phyloP scores from a whole-genome alignment of 2,888 invertebrate species.

The Tinea trinotella region DNA sequence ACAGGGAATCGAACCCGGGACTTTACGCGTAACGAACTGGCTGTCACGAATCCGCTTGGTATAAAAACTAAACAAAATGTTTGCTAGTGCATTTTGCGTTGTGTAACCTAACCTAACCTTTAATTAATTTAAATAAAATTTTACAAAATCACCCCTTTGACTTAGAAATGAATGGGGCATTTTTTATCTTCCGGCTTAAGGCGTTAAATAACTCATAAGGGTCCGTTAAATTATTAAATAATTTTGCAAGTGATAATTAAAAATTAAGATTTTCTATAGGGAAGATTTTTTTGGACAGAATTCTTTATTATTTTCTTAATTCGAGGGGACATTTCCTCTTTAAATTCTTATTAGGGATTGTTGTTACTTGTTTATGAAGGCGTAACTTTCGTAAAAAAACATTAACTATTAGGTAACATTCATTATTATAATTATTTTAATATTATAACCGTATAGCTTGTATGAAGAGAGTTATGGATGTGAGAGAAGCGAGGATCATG shows the following conservation, averaged over 20 bases:
- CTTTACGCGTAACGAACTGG: too few relatives aligned
- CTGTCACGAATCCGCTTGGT: too few relatives aligned
- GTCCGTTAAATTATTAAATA: conserved; percentile 35
- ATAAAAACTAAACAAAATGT: too few relatives aligned
- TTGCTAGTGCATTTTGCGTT: too few relatives aligned
- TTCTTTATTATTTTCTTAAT: conserved; percentile 30
- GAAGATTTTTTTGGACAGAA: conserved; percentile 28
- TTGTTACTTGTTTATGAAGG: not conserved
- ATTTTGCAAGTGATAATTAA: conserved; percentile 48
- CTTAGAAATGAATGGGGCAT: too few relatives aligned
- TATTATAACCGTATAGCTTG: too few relatives aligned
- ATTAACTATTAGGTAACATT: not conserved
- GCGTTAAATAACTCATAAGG: conserved; percentile 51
- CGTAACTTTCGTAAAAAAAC: not conserved
- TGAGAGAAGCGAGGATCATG: too few relatives aligned
- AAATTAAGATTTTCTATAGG: conserved; percentile 43
- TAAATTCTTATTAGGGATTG: not conserved
- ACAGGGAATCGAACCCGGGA: too few relatives aligned
- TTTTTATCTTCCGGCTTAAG: conserved; percentile 27
- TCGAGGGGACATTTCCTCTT: conserved; percentile 17
- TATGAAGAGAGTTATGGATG: too few relatives aligned
- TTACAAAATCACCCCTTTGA: not conserved
- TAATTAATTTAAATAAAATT: not conserved
- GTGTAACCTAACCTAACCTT: too few relatives aligned
- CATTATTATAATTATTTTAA: too few relatives aligned